These are phyloP conservation scores for Carollia perspicillata DNA, from an alignment of 2,113 vertebrate species.

Conservation along the genomic window DNA sequence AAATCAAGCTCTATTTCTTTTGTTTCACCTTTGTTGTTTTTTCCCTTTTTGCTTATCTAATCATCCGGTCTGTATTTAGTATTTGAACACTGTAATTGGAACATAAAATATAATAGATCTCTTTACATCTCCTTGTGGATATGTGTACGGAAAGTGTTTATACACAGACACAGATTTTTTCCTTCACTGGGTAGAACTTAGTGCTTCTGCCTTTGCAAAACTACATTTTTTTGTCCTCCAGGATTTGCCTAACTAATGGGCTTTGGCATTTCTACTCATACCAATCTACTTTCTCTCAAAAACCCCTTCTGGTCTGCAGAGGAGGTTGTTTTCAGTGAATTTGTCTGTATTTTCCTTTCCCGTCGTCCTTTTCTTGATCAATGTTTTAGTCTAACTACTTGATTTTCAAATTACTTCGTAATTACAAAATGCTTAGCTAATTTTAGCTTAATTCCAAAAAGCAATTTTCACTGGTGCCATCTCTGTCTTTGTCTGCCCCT, in stretches of 20 bases:
- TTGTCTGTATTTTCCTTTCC: constrained; percentile 34
- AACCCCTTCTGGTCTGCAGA: background rate
- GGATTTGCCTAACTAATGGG: background rate
- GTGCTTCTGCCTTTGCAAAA: background rate
- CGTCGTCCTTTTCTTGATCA: constrained; percentile 25
- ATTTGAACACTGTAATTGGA: constrained; percentile 24
- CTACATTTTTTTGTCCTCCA: background rate
- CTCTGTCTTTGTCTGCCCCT: constrained; percentile 49
- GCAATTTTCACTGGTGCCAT: constrained; percentile 40
- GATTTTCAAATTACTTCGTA: constrained; percentile 72
- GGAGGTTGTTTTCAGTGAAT: constrained; percentile 9
- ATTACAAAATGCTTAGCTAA: constrained; percentile 72
- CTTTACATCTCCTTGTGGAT: background rate
- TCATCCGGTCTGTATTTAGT: background rate
- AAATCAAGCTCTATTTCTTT: background rate
- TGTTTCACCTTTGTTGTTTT: background rate
- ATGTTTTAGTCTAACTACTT: constrained; percentile 63
- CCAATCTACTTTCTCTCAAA: constrained; percentile 26
- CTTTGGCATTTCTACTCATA: background rate
- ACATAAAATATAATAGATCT: constrained; percentile 7
- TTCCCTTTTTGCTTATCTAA: constrained; percentile 25
- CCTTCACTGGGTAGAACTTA: background rate
- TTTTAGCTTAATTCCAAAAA: constrained; percentile 68
- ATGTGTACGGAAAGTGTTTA: background rate
- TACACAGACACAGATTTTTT: background rate